Conservation (phyloP, 2,888 invertebrate genomes). For the Drosophila antonietae region DNA sequence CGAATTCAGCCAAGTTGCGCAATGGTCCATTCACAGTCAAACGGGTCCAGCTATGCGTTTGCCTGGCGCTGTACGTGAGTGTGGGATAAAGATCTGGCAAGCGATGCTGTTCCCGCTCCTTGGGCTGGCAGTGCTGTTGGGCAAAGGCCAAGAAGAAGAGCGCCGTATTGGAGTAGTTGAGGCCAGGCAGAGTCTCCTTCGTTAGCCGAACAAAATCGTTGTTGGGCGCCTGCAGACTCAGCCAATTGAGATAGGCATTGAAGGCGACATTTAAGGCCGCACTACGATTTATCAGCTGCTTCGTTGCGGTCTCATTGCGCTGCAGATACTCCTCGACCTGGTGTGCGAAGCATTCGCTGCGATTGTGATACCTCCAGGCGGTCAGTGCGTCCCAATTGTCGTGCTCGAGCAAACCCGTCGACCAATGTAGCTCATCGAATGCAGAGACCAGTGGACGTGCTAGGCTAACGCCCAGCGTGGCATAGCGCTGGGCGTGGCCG, state of each 20-base stretch:
- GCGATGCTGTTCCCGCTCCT: slow-evolving; percentile 11
- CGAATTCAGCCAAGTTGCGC: slow-evolving; percentile 76
- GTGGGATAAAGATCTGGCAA: background rate
- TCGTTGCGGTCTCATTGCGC: slow-evolving; percentile 52
- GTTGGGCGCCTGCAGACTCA: slow-evolving; percentile 71
- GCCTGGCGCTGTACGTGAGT: slow-evolving; percentile 47
- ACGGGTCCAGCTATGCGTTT: slow-evolving; percentile 67
- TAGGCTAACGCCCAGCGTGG: slow-evolving; percentile 70
- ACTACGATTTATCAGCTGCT: slow-evolving; percentile 67
- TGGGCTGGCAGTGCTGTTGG: slow-evolving; percentile 73
- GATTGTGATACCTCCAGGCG: slow-evolving; percentile 66
- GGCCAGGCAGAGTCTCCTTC: slow-evolving; percentile 78
- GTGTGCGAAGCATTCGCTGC: slow-evolving; percentile 72
- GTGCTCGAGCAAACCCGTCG: slow-evolving; percentile 61
- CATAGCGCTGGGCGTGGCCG: slow-evolving; percentile 72
- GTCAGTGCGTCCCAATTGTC: slow-evolving; percentile 75
- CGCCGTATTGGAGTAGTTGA: slow-evolving; percentile 82
- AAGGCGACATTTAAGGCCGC: slow-evolving; percentile 80
- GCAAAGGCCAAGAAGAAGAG: slow-evolving; percentile 82
- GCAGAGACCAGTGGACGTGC: slow-evolving; percentile 71
- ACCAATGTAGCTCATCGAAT: slow-evolving; percentile 81
- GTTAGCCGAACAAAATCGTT: slow-evolving; percentile 68
- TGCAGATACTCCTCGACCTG: slow-evolving; percentile 74
- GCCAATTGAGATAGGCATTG: slow-evolving; percentile 79
- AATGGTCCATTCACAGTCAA: slow-evolving; percentile 79